Evolutionary conservation across 2,888 invertebrate species (phyloP).

Genomic region (Diarsia brunnea): DNA sequence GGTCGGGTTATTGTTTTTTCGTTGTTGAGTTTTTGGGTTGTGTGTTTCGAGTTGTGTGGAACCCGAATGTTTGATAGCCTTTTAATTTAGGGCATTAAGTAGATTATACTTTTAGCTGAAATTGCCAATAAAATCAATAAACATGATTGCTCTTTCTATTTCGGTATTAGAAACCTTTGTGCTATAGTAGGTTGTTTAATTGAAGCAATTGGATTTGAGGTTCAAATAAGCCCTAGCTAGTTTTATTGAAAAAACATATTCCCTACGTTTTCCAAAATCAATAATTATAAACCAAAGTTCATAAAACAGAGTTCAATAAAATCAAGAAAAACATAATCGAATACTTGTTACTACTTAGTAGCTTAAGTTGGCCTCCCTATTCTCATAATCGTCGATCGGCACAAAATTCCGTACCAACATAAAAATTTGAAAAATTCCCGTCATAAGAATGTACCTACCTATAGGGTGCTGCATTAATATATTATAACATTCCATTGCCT

Average conservation of each 20-base stretch:
- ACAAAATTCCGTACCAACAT: slow-evolving; percentile 1
- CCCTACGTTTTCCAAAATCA: too few species aligned
- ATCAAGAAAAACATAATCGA: too few species aligned
- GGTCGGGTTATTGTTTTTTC: slow-evolving; percentile 2
- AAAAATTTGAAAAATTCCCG: slow-evolving; percentile 58
- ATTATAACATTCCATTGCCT: slow-evolving; percentile 61
- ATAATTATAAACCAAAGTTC: too few species aligned
- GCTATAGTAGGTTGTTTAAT: not conserved
- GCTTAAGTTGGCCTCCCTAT: too few species aligned
- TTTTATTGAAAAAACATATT: not conserved
- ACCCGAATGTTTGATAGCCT: not conserved
- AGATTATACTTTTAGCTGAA: too few species aligned
- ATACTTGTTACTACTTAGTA: too few species aligned
- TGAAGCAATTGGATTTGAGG: not conserved
- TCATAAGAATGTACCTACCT: slow-evolving; percentile 35
- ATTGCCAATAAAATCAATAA: not conserved
- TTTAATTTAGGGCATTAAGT: too few species aligned
- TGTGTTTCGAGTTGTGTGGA: not conserved
- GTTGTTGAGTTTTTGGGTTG: not conserved
- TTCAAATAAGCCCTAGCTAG: not conserved
- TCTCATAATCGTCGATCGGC: not conserved
- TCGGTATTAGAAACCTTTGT: not conserved
- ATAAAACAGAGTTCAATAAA: too few species aligned
- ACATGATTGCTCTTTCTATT: not conserved
- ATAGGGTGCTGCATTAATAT: slow-evolving; percentile 59